Conservation (phyloP, 2,113 vertebrate genomes). For the Salvator merianae region DNA sequence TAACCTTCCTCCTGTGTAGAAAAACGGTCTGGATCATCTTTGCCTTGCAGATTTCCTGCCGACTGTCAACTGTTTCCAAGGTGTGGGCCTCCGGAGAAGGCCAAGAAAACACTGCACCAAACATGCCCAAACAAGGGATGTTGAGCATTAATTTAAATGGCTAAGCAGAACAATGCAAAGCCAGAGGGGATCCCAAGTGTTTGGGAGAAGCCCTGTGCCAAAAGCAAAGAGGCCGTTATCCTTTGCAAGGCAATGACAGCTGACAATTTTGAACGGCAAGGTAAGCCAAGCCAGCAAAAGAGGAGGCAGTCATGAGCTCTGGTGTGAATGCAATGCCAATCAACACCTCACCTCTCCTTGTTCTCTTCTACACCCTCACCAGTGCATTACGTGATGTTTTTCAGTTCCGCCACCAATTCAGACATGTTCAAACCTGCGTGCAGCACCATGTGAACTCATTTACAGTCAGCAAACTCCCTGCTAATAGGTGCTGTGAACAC, state of each 20-base stretch:
- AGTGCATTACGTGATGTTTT: constrained; percentile 55
- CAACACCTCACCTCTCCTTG: constrained; percentile 15
- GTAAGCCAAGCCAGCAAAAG: constrained; percentile 45
- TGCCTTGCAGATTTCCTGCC: background rate
- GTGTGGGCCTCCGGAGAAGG: background rate
- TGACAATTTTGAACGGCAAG: constrained; percentile 20
- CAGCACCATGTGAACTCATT: constrained; percentile 9
- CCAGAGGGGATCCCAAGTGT: background rate
- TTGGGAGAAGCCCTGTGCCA: background rate
- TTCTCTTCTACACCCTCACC: background rate
- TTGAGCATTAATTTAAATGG: background rate
- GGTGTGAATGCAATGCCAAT: constrained; percentile 52
- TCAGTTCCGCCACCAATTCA: constrained; percentile 22
- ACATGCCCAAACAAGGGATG: constrained; percentile 13
- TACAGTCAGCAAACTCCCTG: background rate
- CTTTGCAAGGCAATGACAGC: constrained; percentile 20
- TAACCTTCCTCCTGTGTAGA: background rate
- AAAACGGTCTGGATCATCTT: background rate
- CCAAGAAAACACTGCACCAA: background rate
- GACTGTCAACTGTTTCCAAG: background rate
- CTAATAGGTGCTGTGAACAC: background rate
- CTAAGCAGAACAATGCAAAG: background rate
- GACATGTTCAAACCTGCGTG: constrained; percentile 35
- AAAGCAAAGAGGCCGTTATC: background rate
- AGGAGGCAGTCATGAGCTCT: constrained; percentile 58